Percentiles rank a stretch among this genome's conserved stretches.
phyloP scores from a whole-genome alignment of 1,140 invertebrate species.

The Drosophila bifasciata region DNA sequence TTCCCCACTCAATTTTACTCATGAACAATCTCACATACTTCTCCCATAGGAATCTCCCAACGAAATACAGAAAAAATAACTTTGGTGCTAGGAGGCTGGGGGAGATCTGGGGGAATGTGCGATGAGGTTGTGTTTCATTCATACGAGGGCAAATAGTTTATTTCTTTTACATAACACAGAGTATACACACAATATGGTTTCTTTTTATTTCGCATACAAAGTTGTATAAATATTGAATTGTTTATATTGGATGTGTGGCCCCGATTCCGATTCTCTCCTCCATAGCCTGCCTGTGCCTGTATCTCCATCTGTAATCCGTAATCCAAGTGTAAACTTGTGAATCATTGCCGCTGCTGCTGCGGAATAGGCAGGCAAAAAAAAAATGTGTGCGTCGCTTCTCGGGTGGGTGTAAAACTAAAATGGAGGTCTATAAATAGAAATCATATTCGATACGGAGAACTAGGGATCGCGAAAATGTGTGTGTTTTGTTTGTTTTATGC shows the following conservation, averaged over 20 bases:
- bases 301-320: constrained; percentile 25
- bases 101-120: constrained; percentile 21
- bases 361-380: constrained; percentile 42
- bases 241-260: constrained; percentile 29
- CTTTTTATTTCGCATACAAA: constrained; percentile 22
- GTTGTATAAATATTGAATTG: constrained; percentile 45
- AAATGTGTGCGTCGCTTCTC: constrained; percentile 12
- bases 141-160: constrained; percentile 30
- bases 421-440: constrained; percentile 39
- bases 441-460: constrained; percentile 37
- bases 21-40: constrained; percentile 7
- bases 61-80: not conserved
- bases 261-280: constrained; percentile 7
- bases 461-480: constrained; percentile 22
- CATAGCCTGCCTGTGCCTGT: no score
- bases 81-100: not conserved
- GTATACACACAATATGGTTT: constrained; percentile 33
- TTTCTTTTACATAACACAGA: constrained; percentile 1
- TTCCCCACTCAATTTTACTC: no score
- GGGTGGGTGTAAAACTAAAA: constrained; percentile 37
- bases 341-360: constrained; percentile 19
- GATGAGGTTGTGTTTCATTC: constrained; percentile 19
- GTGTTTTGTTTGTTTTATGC: constrained; percentile 36
- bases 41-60: constrained; percentile 8
- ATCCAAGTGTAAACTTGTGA: constrained; percentile 25